Base-by-base conservation (phyloP, 2,797 vertebrate genomes). In the Dallia pectoralis region DNA sequence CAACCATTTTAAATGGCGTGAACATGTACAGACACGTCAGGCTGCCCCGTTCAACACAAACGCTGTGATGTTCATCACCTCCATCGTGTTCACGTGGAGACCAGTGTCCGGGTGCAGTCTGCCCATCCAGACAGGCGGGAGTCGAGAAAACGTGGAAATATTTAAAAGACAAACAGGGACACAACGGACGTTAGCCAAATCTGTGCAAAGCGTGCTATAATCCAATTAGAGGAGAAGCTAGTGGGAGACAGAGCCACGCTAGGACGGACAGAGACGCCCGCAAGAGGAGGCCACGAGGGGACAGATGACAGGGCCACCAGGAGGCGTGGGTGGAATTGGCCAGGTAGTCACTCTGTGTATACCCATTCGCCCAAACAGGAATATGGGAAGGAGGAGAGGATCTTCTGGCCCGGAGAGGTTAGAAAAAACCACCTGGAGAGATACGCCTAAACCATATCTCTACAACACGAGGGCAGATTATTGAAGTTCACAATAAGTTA, bases 171-270 rank as follows among this genome's bases (percentile, higher is more conserved):
- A 67, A 90, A 86, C 85, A 77, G 61, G 0, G 77, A 71, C 81
- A 71, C 72, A 61, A 77, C 78, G 72, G 78, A 70, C 2, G 70
- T 79, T 72, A 78, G 82, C 82, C 44, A 51, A 85, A 77, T 76
- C 83, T 84, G 85, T 86, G 85, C 78, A 79, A 81, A 79, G 82
- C 77, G 40, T 0, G 79, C 82, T 89, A 87, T 87, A 90, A 90
- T 90, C 88, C 86, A 89, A 88, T 90, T 89, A 91, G 87, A 79
- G 74, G 71, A 78, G 73, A 44, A 79, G 86, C 76, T 73, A 48
- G 81, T 74, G 72, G 82, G 87, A n/a, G n/a, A 83, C 15, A 73
- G 79, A 83, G 80, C 75, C 5, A 66, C n/a, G 76, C 70, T 65
- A 78, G 74, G 81, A 77, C 77, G 81, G 82, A 51, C 69, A 82